Base-by-base conservation (phyloP, 2,888 invertebrate species). In the Proisotoma minuta region DNA sequence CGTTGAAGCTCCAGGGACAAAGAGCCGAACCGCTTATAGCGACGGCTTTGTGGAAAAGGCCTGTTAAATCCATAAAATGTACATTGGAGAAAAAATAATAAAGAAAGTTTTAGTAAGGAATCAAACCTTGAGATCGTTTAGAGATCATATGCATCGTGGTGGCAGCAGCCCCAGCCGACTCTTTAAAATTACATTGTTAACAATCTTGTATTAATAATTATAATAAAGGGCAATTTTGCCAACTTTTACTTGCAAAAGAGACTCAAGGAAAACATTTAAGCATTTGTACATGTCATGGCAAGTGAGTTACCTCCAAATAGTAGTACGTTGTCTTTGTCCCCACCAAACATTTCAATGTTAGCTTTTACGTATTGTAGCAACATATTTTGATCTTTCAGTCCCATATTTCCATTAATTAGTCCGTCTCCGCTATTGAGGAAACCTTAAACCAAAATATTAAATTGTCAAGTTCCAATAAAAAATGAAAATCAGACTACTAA, bases 361-460 rank as follows among this genome's bases (percentile, higher is more conserved):
- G 15, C n/a, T 24, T 54, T 34, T 2, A 64, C 50, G 49, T 54
- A 60, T 10, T 48, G 40, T 4, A 67, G 47, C n/a, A 60, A 57
- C 59, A 67, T 47, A 12, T 52, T 47, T 57, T 67, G 67, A 43
- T 67, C 68, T 29, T 68, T 68, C 22, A 68, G 23, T 4, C 65
- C 68, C 65, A 60, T 60, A 28, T 68, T 68, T 12, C 68, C 68
- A 24, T 58, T 24, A 2, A 68, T 60, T 4, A 62, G 40, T 12
- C 50, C 52, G 27, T 65, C 65, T 8, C 63, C 68, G 12, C 65
- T 68, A 57, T 65, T 68, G 2, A 68, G 29, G 29, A 68, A 68
- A 4, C 68, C 68, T 65, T 15, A 2, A 47, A 8, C 47, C 40
- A 26, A 47, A 26, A 10, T 26, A 27, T 51, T 24, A 24, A 24